Evolutionary conservation across 2,888 invertebrate genomes (phyloP).

Genomic region (Hedychridium roseum): DNA sequence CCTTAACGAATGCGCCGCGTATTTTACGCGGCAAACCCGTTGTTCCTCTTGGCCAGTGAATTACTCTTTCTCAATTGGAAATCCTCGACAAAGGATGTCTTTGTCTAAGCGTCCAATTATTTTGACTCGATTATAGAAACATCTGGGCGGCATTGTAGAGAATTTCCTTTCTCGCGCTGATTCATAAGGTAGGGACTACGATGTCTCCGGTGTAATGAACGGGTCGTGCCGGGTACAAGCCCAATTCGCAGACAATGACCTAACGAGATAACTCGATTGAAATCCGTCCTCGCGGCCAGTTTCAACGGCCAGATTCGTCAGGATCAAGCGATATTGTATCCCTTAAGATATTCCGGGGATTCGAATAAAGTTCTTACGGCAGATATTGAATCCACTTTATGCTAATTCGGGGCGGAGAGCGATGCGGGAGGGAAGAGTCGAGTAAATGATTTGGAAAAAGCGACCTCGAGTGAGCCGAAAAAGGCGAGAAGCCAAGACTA

Average conservation of each 20-base stretch:
- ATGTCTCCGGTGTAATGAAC: conserved; percentile 36
- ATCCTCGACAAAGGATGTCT: too few relatives aligned
- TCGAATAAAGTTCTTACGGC: conserved; percentile 53
- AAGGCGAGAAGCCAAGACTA: not conserved
- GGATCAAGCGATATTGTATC: conserved; percentile 49
- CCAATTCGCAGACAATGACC: conserved; percentile 36
- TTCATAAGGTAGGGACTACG: too few relatives aligned
- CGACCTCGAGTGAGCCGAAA: conserved; percentile 5
- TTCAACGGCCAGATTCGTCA: too few relatives aligned
- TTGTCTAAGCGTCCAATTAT: too few relatives aligned
- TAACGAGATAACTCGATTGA: conserved; percentile 47
- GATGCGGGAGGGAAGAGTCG: too few relatives aligned
- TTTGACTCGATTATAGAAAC: too few relatives aligned
- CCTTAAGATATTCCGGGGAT: conserved; percentile 50
- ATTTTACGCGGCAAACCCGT: too few relatives aligned
- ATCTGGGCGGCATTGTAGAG: too few relatives aligned
- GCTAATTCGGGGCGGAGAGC: conserved; percentile 49
- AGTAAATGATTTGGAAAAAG: conserved; percentile 8
- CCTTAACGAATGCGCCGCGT: conserved; percentile 7
- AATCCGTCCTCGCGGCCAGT: conserved; percentile 29
- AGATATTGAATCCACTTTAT: conserved; percentile 57
- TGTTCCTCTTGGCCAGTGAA: too few relatives aligned
- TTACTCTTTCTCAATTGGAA: too few relatives aligned
- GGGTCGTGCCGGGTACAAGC: conserved; percentile 30
- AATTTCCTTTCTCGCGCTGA: too few relatives aligned